A percentile compares a stretch with the other conserved stretches of the same genome.
Conservation (phyloP, 2,888 invertebrate species). For the Sminthurides aquaticus region DNA sequence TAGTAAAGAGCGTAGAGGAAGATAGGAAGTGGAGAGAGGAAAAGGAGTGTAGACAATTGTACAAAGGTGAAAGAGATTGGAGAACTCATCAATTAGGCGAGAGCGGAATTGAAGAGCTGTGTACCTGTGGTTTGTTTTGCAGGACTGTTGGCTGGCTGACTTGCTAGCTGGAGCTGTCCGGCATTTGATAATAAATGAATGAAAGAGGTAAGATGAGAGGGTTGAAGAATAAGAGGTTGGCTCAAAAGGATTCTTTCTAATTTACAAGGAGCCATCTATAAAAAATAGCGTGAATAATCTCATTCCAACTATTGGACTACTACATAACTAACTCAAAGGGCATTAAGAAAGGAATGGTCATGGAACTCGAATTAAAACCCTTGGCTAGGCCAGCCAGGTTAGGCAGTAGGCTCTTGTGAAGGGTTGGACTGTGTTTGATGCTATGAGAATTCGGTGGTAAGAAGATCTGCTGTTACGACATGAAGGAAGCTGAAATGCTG, state of each 20-base stretch:
- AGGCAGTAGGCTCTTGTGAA: not conserved
- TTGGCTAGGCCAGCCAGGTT: not conserved
- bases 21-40: too few relatives aligned
- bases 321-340: too few relatives aligned
- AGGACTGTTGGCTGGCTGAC: not conserved
- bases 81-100: not conserved
- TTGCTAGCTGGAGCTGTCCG: too few relatives aligned
- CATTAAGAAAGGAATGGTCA: not conserved
- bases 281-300: slow-evolving; percentile 3
- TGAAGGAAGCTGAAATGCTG: not conserved
- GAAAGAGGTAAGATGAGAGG: not conserved
- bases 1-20: too few relatives aligned
- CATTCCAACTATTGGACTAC: not conserved
- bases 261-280: not conserved
- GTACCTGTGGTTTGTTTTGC: not conserved
- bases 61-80: too few relatives aligned
- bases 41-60: too few relatives aligned
- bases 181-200: not conserved
- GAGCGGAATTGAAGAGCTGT: too few relatives aligned
- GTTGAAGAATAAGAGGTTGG: not conserved
- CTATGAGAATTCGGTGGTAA: too few relatives aligned
- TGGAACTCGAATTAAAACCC: not conserved
- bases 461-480: too few relatives aligned
- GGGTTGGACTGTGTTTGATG: too few relatives aligned
- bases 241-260: not conserved